Percentiles rank a stretch among this genome's conserved stretches.
These are phyloP conservation scores for Diplolepis rosae DNA, from an alignment of 2,888 invertebrate species.

Conservation along the genomic window DNA sequence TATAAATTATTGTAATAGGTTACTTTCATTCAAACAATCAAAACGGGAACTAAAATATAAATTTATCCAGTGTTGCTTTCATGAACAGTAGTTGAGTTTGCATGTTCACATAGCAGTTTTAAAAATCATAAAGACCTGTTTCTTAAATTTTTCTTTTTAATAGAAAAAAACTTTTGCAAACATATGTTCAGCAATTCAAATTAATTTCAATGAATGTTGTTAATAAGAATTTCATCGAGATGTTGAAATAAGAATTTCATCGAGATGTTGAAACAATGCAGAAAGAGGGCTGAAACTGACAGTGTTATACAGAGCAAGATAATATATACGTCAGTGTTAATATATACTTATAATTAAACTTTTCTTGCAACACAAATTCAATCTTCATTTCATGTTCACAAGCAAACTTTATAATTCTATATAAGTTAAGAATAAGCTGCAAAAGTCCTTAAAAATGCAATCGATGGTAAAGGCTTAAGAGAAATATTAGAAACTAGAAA, in stretches of 20 bases:
- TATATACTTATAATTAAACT: constrained; percentile 49
- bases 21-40: too few relatives aligned
- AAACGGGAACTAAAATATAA: too few relatives aligned
- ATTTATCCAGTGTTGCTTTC: constrained; percentile 7
- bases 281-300: constrained; percentile 71
- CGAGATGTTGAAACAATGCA: constrained; percentile 43
- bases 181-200: too few relatives aligned
- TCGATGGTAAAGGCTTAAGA: constrained; percentile 8
- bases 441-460: constrained; percentile 32
- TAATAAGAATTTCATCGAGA: constrained; percentile 34
- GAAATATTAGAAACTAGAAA: constrained; percentile 3
- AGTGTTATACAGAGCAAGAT: constrained; percentile 74
- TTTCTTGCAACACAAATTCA: constrained; percentile 42
- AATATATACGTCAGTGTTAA: constrained; percentile 74
- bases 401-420: constrained; percentile 43
- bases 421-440: constrained; percentile 39
- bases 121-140: too few relatives aligned
- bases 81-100: background rate
- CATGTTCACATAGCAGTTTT: too few relatives aligned
- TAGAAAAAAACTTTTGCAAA: too few relatives aligned
- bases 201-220: too few relatives aligned
- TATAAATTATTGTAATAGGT: too few relatives aligned
- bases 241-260: constrained; percentile 47
- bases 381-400: constrained; percentile 35
- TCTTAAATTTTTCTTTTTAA: too few relatives aligned